A percentile compares a stretch with the other conserved stretches of the same genome.
These are phyloP conservation scores for Hypsibius dujardini DNA, from an alignment of 1,140 invertebrate species.

Conservation along the genomic window DNA sequence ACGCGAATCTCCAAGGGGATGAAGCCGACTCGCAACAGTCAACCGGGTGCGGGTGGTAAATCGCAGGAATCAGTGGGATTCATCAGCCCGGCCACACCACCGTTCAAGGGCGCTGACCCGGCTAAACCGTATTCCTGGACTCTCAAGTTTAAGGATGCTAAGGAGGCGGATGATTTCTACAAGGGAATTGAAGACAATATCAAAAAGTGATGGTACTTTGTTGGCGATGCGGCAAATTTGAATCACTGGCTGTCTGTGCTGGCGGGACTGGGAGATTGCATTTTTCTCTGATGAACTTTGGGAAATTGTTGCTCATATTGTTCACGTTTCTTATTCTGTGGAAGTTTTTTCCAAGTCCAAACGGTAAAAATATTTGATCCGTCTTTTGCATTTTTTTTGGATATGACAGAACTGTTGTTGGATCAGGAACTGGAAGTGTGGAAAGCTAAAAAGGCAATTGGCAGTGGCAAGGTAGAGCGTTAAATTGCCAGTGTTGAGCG, in stretches of 20 bases:
- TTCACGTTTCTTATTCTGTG: no score
- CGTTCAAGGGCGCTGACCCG: background rate
- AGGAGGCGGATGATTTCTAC: constrained; percentile 3
- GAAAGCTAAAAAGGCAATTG: no score
- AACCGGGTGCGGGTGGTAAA: background rate
- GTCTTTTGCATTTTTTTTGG: no score
- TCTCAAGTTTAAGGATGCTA: constrained; percentile 7
- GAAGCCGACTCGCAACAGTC: background rate
- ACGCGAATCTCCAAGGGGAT: background rate
- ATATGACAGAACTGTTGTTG: no score
- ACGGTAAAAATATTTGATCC: no score
- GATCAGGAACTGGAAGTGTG: no score
- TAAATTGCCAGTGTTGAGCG: no score
- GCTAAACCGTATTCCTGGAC: background rate
- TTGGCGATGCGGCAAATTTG: background rate
- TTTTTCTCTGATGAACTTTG: no score
- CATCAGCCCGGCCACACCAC: background rate
- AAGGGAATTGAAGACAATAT: background rate
- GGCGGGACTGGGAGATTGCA: background rate
- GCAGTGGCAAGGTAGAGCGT: no score
- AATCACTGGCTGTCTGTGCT: background rate
- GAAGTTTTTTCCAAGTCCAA: background rate
- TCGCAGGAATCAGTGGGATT: background rate
- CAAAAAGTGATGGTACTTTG: background rate
- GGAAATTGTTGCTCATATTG: no score